Evolutionary conservation across 2,888 invertebrate species (phyloP).

Genomic region (Cataglyphis rosenhaueri): DNA sequence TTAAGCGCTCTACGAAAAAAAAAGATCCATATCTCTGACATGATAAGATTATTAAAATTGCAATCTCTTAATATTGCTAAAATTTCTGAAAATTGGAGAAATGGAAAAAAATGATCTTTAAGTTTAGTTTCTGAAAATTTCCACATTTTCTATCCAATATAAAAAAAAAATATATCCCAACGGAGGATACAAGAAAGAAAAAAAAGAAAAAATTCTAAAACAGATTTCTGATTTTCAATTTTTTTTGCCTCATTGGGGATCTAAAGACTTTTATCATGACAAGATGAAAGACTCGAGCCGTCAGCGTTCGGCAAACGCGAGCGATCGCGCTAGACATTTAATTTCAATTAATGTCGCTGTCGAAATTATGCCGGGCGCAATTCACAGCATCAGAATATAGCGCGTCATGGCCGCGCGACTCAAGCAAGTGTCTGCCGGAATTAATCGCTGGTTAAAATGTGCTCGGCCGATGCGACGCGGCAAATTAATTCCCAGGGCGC

Average conservation of each 20-base stretch:
- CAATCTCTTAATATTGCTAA: neutral
- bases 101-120: neutral
- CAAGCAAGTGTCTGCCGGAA: constrained; percentile 50
- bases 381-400: constrained; percentile 41
- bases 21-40: neutral
- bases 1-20: neutral
- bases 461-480: constrained; percentile 36
- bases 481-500: constrained; percentile 50
- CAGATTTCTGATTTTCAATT: neutral
- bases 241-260: neutral
- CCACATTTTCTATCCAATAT: neutral
- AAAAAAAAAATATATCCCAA: too few relatives aligned
- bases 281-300: neutral
- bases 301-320: constrained; percentile 18
- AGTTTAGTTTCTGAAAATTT: neutral
- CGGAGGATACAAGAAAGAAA: neutral
- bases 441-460: constrained; percentile 53
- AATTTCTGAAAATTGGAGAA: neutral
- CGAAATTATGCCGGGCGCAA: constrained; percentile 49
- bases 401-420: constrained; percentile 39
- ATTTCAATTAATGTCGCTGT: constrained; percentile 52
- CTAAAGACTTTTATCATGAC: neutral
- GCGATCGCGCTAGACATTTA: constrained; percentile 45
- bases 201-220: neutral
- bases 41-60: neutral